Evolutionary conservation across 1,140 invertebrate genomes (phyloP), one percentile per base, ranked within the genome.

Genomic region (Zaprionus kolodkinae): DNA sequence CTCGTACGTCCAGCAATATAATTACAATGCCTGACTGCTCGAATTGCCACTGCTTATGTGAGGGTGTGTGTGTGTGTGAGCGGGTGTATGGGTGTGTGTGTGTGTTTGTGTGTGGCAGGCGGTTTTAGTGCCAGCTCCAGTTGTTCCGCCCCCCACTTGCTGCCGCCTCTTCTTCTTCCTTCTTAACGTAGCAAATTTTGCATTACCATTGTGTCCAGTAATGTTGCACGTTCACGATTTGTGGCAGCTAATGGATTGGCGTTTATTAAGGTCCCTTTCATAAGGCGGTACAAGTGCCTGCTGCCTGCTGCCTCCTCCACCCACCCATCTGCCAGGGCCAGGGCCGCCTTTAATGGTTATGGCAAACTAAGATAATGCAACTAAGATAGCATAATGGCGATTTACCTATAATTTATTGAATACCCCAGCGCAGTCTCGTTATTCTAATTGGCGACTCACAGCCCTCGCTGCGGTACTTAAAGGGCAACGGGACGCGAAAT

Each of bases 231-330:
- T 75, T 63, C 61, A 69, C 79, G 59, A 75, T 85, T 81, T 85
- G 82, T 69, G 82, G 69, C 68, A 72, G 70, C 76, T 89, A 88
- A 88, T 88, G 84, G 84, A 88, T 88, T 88, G 85, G 50, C 81
- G 82, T 79, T 87, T 84, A 88, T 76, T 87, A 67, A 82, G 79
- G 67, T 76, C 65, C 36, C 38, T 35, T 35, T 35, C 30, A 57
- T 55, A 27, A 15, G 10, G 45, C 11, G 11, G 17, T 11, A 50
- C 45, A 50, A 50, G 45, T 50, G 45, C 45, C 45, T 1, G 3
- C 27, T 30, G 27, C 27, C 27, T 3, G 3, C 27, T 6, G 27
- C 27, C 17, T 12, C 5, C 50, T 7, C 25, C 11, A 0, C 25
- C 12, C 10, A 6, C 55, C 30, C 35, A n/a, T n/a, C n/a, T n/a